phyloP scores from a whole-genome alignment of 2,113 vertebrate genomes.

The Lipophrys pholis region DNA sequence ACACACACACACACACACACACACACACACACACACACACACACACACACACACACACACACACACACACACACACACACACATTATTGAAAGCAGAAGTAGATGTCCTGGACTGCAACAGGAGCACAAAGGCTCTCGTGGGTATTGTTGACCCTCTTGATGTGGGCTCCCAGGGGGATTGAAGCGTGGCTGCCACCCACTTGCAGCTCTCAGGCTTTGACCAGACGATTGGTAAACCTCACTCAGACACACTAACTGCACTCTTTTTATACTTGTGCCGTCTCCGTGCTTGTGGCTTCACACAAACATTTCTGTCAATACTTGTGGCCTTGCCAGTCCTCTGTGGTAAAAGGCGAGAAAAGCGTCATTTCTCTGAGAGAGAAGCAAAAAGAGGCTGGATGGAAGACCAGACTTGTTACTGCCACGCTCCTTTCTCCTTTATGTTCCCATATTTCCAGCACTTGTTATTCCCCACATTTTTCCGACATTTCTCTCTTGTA shows the following conservation, averaged over 20 bases:
- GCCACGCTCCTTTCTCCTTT: neutral
- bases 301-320: slow-evolving; percentile 16
- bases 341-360: neutral
- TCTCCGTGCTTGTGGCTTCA: neutral
- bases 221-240: slow-evolving; percentile 18
- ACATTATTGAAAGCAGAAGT: neutral
- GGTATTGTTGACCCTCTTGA: slow-evolving; percentile 67
- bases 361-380: neutral
- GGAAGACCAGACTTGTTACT: neutral
- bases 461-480: neutral
- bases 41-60: no score
- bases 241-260: neutral
- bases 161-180: slow-evolving; percentile 53
- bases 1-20: slow-evolving; percentile 3
- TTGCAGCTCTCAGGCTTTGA: slow-evolving; percentile 14
- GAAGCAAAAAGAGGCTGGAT: no score
- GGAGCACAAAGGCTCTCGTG: slow-evolving; percentile 49
- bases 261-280: neutral
- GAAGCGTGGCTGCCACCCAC: slow-evolving; percentile 53
- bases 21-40: neutral
- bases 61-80: no score
- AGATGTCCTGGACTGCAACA: slow-evolving; percentile 26
- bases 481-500: neutral
- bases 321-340: neutral
- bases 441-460: no score